Base-by-base conservation (phyloP, 2,113 vertebrate genomes). In the Etia nguti region DNA sequence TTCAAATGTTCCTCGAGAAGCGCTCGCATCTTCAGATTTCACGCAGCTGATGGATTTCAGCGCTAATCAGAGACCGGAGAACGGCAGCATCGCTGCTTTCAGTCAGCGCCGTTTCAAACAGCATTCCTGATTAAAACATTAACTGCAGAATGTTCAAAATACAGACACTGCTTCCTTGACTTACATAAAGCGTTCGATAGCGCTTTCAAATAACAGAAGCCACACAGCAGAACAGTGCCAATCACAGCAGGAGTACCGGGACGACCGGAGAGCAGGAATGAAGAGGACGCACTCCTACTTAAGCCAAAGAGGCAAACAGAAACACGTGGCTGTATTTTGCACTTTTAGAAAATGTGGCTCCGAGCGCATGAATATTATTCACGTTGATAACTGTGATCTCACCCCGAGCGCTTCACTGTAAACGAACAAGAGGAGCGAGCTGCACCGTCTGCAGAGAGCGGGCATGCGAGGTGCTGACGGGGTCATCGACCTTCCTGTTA, bases 51-150 rank as follows among this genome's bases (percentile, higher is more conserved):
- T 52, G 26, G 73, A 75, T 52, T 52, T 77, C 46, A 31, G 26
- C 2, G 10, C 24, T 31, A 50, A 77, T 77, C 73, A 52, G 43
- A 31, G 16, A 77, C 43, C 1, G 3, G 24, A 77, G 73, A 50
- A 52, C 4, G 4, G 6, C 26, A 20, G 2, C 43, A 3, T 52
- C 26, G 15, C 73, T 52, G 16, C 16, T 50, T 29, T 50, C 24
- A 50, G 70, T 31, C 43, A n/a, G 46, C 6, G 70, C 4, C 6
- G 2, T 65, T 65, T 75, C 43, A 20, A 50, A 75, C 24, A 48
- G 43, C 70, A 50, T 48, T 20, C 10, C 70, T 29, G 70, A 75
- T 75, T 46, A 48, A 75, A 75, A 50, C 24, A 75, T 75, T 50
- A 50, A 50, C 43, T 31, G 70, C 43, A 75, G 15, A 3, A 5